These are phyloP conservation scores for Odontomyia ornata DNA, from an alignment of 2,888 invertebrate species.

Conservation along the genomic window DNA sequence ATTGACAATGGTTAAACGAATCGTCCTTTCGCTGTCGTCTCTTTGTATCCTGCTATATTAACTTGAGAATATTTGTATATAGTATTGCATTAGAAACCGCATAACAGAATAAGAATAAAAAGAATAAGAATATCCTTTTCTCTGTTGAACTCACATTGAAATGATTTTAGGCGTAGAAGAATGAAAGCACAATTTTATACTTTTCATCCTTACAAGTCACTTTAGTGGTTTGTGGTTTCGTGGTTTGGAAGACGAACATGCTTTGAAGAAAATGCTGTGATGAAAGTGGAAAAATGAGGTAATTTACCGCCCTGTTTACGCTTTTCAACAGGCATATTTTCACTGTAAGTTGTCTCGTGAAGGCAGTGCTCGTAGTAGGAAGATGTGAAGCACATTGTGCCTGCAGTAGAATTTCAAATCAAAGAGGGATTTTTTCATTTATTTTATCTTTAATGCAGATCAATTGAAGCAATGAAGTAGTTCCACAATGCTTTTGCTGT, in stretches of 20 bases:
- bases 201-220: background rate
- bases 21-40: no score
- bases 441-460: no score
- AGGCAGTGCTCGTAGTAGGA: no score
- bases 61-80: background rate
- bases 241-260: background rate
- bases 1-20: no score
- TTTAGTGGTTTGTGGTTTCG: background rate
- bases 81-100: background rate
- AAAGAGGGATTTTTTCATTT: no score
- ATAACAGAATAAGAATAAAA: background rate
- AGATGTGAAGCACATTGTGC: no score
- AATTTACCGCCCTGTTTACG: slow-evolving; percentile 21
- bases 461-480: no score
- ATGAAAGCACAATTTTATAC: slow-evolving; percentile 30
- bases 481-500: no score
- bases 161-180: background rate
- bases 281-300: background rate
- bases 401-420: no score
- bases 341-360: no score
- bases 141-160: slow-evolving; percentile 2
- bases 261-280: background rate
- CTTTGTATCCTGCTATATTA: background rate
- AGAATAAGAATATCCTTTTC: background rate
- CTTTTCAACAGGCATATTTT: background rate